phyloP scores from a whole-genome alignment of 2,113 vertebrate species.

The Plectropomus leopardus region DNA sequence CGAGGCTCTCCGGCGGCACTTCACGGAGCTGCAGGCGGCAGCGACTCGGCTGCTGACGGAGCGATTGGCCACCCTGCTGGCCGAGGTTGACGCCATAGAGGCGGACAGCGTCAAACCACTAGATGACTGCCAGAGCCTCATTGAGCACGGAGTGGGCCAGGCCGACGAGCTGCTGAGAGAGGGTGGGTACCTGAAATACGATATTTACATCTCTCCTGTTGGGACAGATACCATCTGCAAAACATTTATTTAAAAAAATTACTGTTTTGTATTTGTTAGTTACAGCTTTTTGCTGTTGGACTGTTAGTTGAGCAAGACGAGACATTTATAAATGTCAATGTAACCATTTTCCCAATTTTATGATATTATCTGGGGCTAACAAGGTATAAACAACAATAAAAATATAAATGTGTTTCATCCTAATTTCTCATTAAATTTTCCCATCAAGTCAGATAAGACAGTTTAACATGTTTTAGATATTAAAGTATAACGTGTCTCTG shows the following conservation, averaged over 20 bases:
- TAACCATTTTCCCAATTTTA: background rate
- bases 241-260: background rate
- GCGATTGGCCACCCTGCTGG: conserved; percentile 63
- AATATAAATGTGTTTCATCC: background rate
- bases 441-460: background rate
- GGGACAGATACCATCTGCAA: background rate
- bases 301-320: background rate
- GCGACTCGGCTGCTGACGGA: conserved; percentile 67
- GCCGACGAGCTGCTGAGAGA: conserved; percentile 80
- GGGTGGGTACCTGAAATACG: conserved; percentile 38
- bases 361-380: background rate
- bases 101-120: conserved; percentile 75
- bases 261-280: background rate
- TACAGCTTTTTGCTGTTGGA: background rate
- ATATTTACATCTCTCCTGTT: background rate
- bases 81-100: conserved; percentile 77
- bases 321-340: background rate
- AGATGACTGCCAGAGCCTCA: conserved; percentile 80
- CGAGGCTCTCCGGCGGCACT: conserved; percentile 76
- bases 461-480: background rate
- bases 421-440: background rate
- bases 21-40: conserved; percentile 67
- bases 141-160: conserved; percentile 79
- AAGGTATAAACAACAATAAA: background rate
- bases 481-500: background rate